Percentiles rank a stretch among this genome's conserved stretches.
phyloP scores from a whole-genome alignment of 1,140 invertebrate species.

The Drosophila subpulchrella region DNA sequence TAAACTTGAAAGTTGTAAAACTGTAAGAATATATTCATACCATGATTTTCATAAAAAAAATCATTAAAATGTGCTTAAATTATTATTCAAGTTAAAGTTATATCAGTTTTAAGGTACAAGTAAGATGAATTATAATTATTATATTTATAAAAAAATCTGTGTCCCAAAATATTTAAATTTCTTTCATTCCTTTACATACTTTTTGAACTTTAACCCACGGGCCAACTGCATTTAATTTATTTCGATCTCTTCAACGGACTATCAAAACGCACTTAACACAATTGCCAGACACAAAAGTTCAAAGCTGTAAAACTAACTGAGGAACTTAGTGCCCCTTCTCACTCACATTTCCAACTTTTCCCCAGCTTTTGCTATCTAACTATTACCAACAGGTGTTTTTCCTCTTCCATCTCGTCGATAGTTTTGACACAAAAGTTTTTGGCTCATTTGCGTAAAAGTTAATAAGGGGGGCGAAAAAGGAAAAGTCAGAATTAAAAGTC shows the following conservation, averaged over 20 bases:
- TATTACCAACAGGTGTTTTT: constrained; percentile 56
- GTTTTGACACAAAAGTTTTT: constrained; percentile 69
- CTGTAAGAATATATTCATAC: too few relatives aligned
- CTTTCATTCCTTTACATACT: background rate
- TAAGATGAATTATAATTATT: too few relatives aligned
- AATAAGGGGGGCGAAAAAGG: constrained; percentile 23
- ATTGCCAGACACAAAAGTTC: constrained; percentile 75
- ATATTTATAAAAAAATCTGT: background rate
- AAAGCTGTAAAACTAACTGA: constrained; percentile 70
- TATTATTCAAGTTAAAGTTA: too few relatives aligned
- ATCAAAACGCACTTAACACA: constrained; percentile 81
- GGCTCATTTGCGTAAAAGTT: constrained; percentile 75
- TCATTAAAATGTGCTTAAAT: too few relatives aligned
- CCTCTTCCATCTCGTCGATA: constrained; percentile 52
- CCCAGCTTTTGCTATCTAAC: background rate
- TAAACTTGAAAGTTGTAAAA: too few relatives aligned
- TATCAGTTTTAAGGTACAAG: too few relatives aligned
- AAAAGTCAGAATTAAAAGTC: constrained; percentile 5
- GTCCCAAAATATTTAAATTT: background rate
- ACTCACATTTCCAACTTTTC: constrained; percentile 15
- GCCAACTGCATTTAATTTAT: constrained; percentile 22
- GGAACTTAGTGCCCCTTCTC: constrained; percentile 38
- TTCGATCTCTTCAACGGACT: constrained; percentile 57
- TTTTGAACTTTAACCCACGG: constrained; percentile 13
- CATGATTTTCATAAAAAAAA: too few relatives aligned